These are phyloP conservation scores for Scolopax bukidnonensis DNA, from an alignment of 2,797 vertebrate species.

Conservation along the genomic window DNA sequence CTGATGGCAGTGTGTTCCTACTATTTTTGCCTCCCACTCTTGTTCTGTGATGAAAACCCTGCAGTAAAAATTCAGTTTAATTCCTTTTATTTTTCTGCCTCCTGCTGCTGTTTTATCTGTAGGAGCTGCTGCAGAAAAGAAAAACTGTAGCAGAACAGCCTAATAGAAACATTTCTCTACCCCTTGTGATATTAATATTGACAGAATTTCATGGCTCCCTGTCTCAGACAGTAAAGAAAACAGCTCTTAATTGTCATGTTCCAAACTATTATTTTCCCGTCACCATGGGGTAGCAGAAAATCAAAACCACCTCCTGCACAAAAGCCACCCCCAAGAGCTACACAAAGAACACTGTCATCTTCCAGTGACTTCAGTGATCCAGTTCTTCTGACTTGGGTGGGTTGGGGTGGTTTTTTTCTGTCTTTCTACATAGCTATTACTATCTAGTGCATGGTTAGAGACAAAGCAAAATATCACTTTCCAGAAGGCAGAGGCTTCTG, in stretches of 20 bases:
- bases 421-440: not conserved
- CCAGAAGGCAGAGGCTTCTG: not conserved
- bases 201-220: conserved; percentile 8
- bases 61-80: conserved; percentile 29
- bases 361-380: not conserved
- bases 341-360: not conserved
- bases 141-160: conserved; percentile 2
- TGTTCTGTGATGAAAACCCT: conserved; percentile 38
- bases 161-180: conserved; percentile 13
- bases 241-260: conserved; percentile 20
- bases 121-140: not conserved
- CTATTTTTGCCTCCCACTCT: conserved; percentile 43
- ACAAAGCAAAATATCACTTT: not conserved
- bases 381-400: not conserved
- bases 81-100: conserved; percentile 31
- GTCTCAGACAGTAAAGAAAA: conserved; percentile 38
- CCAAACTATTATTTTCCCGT: conserved; percentile 21
- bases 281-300: not conserved
- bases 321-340: not conserved
- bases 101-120: conserved; percentile 21
- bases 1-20: not conserved
- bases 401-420: too few relatives aligned
- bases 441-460: not conserved
- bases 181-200: not conserved
- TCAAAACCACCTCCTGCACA: conserved; percentile 22